Conservation (phyloP, 2,797 vertebrate genomes). For the Paramormyrops hopkinsi region DNA sequence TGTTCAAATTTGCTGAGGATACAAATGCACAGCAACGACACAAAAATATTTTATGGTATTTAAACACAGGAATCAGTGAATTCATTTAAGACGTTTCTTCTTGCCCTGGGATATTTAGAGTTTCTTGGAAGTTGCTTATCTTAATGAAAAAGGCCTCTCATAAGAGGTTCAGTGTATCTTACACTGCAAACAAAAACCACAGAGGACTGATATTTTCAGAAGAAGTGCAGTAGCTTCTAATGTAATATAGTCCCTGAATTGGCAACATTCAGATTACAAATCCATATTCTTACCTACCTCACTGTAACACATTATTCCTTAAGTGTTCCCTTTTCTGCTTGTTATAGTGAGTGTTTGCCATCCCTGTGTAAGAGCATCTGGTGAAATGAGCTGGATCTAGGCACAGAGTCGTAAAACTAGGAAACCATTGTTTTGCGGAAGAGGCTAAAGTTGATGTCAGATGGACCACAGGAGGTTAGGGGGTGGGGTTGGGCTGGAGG, state of each 20-base stretch:
- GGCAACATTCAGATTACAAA: neutral
- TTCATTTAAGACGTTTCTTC: neutral
- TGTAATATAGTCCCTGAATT: neutral
- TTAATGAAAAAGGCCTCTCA: neutral
- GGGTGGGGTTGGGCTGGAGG: neutral
- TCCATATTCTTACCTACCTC: neutral
- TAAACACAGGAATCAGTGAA: neutral
- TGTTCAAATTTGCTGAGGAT: neutral
- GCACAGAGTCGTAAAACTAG: neutral
- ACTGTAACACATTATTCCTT: neutral
- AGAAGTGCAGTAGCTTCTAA: neutral
- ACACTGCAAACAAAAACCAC: neutral
- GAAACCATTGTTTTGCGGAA: neutral
- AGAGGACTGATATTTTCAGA: neutral
- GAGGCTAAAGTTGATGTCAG: too few relatives aligned
- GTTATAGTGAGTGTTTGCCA: neutral
- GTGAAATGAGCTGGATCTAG: neutral
- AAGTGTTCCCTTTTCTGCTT: neutral
- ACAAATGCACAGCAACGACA: neutral
- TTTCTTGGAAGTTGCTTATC: neutral
- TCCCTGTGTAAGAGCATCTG: neutral
- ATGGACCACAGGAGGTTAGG: too few relatives aligned
- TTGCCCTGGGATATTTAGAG: neutral
- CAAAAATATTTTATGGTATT: neutral
- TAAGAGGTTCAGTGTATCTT: neutral